These are phyloP conservation scores for Leptoclinus maculatus DNA, from an alignment of 2,797 vertebrate genomes.

Conservation along the genomic window DNA sequence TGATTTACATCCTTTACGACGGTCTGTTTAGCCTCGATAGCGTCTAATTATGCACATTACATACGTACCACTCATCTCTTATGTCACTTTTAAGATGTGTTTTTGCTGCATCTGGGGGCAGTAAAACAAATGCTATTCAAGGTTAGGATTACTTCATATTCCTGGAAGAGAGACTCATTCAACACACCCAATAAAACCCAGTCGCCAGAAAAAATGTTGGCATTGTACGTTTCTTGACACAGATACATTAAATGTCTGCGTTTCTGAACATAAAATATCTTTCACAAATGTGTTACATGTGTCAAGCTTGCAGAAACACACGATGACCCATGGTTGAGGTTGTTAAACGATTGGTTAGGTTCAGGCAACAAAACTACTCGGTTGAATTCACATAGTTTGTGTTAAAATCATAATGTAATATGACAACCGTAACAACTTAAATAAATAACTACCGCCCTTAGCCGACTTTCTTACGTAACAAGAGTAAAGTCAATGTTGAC, in stretches of 20 bases:
- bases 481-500: not conserved
- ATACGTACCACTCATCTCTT: slow-evolving; percentile 37
- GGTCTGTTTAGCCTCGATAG: slow-evolving; percentile 44
- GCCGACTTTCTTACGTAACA: not conserved
- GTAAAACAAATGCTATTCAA: slow-evolving; percentile 1
- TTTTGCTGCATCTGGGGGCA: slow-evolving; percentile 30
- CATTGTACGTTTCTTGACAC: not conserved
- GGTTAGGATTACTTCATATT: not conserved
- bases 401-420: not conserved
- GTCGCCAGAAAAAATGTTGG: not conserved
- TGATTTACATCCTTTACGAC: slow-evolving; percentile 24
- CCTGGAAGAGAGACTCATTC: not conserved
- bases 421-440: not conserved
- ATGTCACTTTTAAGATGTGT: slow-evolving; percentile 28
- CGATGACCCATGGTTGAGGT: not conserved
- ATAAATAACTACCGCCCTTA: not conserved
- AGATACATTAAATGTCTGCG: not conserved
- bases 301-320: too few species aligned
- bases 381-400: not conserved
- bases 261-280: not conserved
- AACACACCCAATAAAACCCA: not conserved
- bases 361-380: not conserved
- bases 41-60: slow-evolving; percentile 41
- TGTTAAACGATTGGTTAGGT: not conserved
- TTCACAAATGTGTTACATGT: not conserved